Conservation (phyloP, 2,113 vertebrate species). For the Psophia crepitans region DNA sequence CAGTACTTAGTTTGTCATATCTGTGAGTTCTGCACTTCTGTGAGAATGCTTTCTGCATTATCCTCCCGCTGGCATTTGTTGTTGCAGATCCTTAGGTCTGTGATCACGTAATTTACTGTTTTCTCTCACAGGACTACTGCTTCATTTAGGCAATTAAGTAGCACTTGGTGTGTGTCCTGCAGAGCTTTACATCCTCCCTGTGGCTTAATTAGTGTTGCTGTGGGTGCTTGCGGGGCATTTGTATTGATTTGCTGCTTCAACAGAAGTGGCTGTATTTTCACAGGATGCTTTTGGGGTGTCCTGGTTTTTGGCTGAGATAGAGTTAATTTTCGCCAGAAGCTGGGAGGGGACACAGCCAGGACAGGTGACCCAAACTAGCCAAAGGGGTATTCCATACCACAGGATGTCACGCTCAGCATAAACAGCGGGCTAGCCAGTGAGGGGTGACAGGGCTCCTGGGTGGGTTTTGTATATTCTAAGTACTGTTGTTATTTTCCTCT, state of each 20-base stretch:
- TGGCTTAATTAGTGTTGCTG: background rate
- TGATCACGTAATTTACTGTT: background rate
- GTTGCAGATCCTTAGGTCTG: background rate
- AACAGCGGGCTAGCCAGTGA: too few relatives aligned
- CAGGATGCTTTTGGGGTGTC: background rate
- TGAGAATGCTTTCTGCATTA: background rate
- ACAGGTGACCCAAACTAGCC: too few relatives aligned
- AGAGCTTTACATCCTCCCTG: background rate
- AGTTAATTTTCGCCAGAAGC: too few relatives aligned
- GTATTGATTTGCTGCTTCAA: background rate
- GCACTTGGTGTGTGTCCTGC: background rate
- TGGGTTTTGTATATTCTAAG: too few relatives aligned
- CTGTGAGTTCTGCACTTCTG: background rate
- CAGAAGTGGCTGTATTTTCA: background rate
- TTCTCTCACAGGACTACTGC: background rate
- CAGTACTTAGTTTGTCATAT: background rate
- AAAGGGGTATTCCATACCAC: too few relatives aligned
- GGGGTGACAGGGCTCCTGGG: too few relatives aligned
- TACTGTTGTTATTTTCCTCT: too few relatives aligned
- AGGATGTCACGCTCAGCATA: too few relatives aligned
- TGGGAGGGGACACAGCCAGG: too few relatives aligned
- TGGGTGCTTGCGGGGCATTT: background rate
- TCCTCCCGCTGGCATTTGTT: background rate
- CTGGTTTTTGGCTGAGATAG: too few relatives aligned
- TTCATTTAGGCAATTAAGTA: background rate